Percentiles rank a stretch among this genome's conserved stretches.
Conservation (phyloP, 2,888 invertebrate genomes). For the Omphaloscelis lunosa region DNA sequence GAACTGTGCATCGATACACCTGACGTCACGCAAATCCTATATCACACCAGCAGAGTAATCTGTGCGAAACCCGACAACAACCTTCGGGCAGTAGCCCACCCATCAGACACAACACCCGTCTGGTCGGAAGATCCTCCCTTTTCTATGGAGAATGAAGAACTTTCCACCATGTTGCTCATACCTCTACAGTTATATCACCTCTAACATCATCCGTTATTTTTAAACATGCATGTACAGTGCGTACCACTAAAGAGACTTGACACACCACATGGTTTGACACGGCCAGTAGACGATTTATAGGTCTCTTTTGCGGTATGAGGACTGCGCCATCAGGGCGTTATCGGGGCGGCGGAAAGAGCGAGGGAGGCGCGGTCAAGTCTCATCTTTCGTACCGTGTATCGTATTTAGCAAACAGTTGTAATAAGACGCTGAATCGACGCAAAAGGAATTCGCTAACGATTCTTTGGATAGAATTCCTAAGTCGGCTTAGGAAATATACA, state of each 20-base stretch:
- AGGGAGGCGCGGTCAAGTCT: no score
- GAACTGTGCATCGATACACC: not conserved
- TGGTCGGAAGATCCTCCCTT: not conserved
- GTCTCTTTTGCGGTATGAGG: no score
- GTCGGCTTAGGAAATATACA: not conserved
- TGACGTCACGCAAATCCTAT: not conserved
- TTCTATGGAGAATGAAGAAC: not conserved
- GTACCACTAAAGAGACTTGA: no score
- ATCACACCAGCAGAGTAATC: no score
- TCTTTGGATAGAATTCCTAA: not conserved
- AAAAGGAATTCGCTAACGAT: conserved; percentile 6
- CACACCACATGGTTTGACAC: no score
- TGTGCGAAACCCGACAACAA: no score
- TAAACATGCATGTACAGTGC: not conserved
- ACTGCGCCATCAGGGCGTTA: no score
- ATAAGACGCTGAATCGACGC: not conserved
- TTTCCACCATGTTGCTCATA: not conserved
- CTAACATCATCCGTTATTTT: not conserved
- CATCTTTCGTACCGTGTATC: no score
- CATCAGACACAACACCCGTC: not conserved
- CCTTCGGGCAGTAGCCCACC: not conserved
- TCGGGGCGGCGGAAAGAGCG: no score
- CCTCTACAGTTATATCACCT: not conserved
- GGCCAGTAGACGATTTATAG: no score
- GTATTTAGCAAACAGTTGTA: not conserved